phyloP scores from a whole-genome alignment of 2,888 invertebrate genomes.

The Drosophila leonis region DNA sequence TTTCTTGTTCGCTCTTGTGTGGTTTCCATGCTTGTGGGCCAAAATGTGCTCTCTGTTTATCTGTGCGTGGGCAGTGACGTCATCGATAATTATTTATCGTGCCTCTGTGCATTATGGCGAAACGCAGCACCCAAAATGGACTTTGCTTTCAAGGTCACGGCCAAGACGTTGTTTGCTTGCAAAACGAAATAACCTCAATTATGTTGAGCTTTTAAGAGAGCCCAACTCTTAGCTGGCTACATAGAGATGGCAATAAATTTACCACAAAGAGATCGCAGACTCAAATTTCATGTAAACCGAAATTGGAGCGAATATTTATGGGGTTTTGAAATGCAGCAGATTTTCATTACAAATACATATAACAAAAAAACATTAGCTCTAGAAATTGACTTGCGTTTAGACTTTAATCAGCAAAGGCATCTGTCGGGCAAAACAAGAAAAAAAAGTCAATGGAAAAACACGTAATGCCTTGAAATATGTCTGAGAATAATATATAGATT shows the following conservation, averaged over 20 bases:
- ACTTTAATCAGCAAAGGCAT: constrained; percentile 49
- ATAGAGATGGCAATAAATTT: constrained; percentile 5
- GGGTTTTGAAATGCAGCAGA: background rate
- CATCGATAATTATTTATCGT: constrained; percentile 42
- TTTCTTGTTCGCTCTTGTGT: background rate
- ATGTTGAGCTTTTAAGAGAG: constrained; percentile 3
- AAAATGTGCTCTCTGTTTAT: constrained; percentile 50
- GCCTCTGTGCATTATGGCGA: constrained; percentile 14
- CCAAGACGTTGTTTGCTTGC: constrained; percentile 12
- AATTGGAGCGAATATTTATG: background rate
- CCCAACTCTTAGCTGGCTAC: constrained; percentile 29
- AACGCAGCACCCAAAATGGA: constrained; percentile 20
- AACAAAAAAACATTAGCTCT: no score
- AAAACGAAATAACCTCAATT: constrained; percentile 39
- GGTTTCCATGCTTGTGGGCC: background rate
- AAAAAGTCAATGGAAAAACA: constrained; percentile 13
- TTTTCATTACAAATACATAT: background rate
- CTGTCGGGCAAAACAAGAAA: background rate
- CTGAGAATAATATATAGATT: constrained; percentile 2
- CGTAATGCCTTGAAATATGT: background rate
- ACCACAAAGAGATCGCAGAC: constrained; percentile 6
- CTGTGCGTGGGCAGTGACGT: constrained; percentile 45
- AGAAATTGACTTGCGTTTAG: background rate
- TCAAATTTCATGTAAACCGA: background rate
- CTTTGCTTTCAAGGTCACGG: constrained; percentile 45